Conservation (phyloP, 2,888 invertebrate species). For the Caenorhabditis zanzibari region DNA sequence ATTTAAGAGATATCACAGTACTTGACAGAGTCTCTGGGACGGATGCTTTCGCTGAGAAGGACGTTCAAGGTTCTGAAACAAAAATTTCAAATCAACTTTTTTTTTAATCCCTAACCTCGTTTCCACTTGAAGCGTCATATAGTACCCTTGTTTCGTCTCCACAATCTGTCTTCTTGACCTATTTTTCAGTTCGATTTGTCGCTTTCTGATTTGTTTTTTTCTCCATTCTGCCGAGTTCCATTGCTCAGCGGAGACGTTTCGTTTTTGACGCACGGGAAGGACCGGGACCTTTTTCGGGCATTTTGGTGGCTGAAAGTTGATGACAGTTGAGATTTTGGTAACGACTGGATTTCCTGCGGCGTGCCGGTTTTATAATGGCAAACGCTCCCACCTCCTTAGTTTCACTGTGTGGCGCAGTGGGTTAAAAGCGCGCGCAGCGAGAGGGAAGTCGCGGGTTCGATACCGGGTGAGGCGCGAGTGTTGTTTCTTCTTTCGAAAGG, state of each 20-base stretch:
- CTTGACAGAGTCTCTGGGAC: constrained; percentile 76
- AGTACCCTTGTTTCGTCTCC: constrained; percentile 75
- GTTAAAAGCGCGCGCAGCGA: no score
- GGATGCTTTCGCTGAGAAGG: constrained; percentile 78
- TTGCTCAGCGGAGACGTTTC: constrained; percentile 42
- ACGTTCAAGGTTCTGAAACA: constrained; percentile 78
- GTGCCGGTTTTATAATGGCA: no score
- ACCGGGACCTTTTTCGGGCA: constrained; percentile 64
- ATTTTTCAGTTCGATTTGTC: constrained; percentile 66
- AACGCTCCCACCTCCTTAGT: no score
- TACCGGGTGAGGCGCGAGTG: no score
- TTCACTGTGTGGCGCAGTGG: no score
- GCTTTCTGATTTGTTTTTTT: constrained; percentile 57
- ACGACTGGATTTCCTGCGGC: no score
- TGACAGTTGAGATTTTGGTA: no score
- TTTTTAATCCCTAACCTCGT: constrained; percentile 60
- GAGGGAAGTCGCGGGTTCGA: no score
- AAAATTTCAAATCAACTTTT: neutral
- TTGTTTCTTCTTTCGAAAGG: no score
- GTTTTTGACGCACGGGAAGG: constrained; percentile 61
- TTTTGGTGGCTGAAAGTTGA: constrained; percentile 68
- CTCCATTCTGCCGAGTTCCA: constrained; percentile 47
- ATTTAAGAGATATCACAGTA: constrained; percentile 78
- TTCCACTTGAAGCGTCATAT: constrained; percentile 78
- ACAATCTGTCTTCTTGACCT: constrained; percentile 68